A percentile compares a stretch with the other conserved stretches of the same genome.
Evolutionary conservation across 2,797 vertebrate genomes (phyloP).

Genomic region (Scolopax bukidnonensis): DNA sequence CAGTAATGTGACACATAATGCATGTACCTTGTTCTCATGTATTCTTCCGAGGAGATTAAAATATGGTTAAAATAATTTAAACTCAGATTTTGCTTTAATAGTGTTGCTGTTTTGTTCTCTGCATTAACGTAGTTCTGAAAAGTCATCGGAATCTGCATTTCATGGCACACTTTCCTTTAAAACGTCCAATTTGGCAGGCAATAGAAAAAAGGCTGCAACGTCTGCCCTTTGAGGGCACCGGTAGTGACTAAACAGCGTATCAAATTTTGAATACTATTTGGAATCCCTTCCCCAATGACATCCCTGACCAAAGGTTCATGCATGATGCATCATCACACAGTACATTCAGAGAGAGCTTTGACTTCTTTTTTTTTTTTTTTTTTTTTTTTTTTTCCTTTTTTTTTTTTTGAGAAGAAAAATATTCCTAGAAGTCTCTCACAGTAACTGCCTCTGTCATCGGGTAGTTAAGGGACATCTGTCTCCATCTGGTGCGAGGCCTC

Average conservation of each 20-base stretch:
- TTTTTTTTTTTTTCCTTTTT: background rate
- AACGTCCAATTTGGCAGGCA: slow-evolving; percentile 81
- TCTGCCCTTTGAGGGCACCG: slow-evolving; percentile 79
- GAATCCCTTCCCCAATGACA: slow-evolving; percentile 82
- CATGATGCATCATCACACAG: slow-evolving; percentile 87
- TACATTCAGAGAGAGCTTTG: slow-evolving; percentile 87
- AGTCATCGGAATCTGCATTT: slow-evolving; percentile 68
- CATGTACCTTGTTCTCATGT: slow-evolving; percentile 86
- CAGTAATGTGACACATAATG: slow-evolving; percentile 89
- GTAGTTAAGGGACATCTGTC: slow-evolving; percentile 79
- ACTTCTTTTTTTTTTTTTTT: slow-evolving; percentile 52
- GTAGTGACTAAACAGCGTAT: slow-evolving; percentile 80
- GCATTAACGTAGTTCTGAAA: slow-evolving; percentile 75
- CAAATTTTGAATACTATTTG: slow-evolving; percentile 83
- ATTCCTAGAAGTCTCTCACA: slow-evolving; percentile 84
- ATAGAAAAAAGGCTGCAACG: slow-evolving; percentile 78
- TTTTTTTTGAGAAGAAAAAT: slow-evolving; percentile 72
- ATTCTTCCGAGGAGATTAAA: slow-evolving; percentile 77
- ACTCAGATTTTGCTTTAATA: slow-evolving; percentile 73
- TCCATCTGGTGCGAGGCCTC: slow-evolving; percentile 80
- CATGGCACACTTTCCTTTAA: slow-evolving; percentile 80
- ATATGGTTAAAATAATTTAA: slow-evolving; percentile 76
- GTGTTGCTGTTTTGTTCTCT: slow-evolving; percentile 78
- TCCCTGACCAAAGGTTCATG: slow-evolving; percentile 86
- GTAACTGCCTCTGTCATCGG: slow-evolving; percentile 85